These are phyloP conservation scores for Nesidiocoris tenuis DNA, from an alignment of 2,888 invertebrate species.

Conservation along the genomic window DNA sequence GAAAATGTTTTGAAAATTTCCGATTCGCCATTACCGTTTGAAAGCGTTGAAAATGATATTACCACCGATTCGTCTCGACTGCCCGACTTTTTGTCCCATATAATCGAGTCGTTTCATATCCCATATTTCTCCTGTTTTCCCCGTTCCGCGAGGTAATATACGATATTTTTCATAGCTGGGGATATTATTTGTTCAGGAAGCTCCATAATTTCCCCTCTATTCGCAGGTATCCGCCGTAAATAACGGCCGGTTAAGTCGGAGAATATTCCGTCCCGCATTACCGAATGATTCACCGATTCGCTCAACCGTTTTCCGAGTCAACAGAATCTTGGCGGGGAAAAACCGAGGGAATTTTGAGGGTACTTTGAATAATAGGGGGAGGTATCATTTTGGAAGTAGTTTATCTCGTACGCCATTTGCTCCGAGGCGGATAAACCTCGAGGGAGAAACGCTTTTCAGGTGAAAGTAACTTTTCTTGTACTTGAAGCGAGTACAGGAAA, in stretches of 20 bases:
- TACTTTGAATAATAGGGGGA: too few relatives aligned
- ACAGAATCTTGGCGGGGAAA: too few relatives aligned
- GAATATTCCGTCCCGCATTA: not conserved
- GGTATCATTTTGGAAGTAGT: not conserved
- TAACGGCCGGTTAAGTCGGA: not conserved
- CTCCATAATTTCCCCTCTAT: not conserved
- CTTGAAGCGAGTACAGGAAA: not conserved
- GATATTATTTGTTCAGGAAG: not conserved
- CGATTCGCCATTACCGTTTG: too few relatives aligned
- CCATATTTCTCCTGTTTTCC: too few relatives aligned
- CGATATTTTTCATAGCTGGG: not conserved
- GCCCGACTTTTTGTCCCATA: too few relatives aligned
- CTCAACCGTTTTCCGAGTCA: too few relatives aligned
- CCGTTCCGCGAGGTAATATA: not conserved
- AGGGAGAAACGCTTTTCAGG: not conserved
- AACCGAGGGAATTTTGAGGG: too few relatives aligned
- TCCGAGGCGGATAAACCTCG: not conserved
- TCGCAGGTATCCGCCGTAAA: not conserved
- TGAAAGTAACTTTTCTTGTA: not conserved
- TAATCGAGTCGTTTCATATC: too few relatives aligned
- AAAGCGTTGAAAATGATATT: too few relatives aligned
- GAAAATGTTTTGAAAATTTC: too few relatives aligned
- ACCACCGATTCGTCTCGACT: too few relatives aligned
- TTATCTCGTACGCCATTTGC: not conserved
- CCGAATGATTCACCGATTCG: not conserved